A percentile compares a stretch with the other conserved stretches of the same genome.
These are phyloP conservation scores for Sialia sialis DNA, from an alignment of 2,113 vertebrate species.

Conservation along the genomic window DNA sequence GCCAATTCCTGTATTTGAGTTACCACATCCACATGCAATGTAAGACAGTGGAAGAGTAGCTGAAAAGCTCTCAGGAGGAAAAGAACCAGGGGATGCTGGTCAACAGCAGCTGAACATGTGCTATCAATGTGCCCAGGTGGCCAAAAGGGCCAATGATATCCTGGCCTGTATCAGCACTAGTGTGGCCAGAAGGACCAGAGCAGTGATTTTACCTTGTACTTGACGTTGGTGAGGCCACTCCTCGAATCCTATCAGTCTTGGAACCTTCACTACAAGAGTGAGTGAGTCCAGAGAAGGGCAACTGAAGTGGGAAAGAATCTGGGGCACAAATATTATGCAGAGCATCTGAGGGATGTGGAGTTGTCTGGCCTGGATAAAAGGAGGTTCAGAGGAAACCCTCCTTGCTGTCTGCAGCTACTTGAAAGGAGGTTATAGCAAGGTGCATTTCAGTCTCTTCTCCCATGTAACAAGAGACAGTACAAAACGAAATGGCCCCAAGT, in stretches of 20 bases:
- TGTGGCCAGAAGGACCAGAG: not conserved
- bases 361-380: not conserved
- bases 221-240: no score
- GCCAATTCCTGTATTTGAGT: not conserved
- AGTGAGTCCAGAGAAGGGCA: not conserved
- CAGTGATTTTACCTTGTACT: accelerated
- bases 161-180: not conserved
- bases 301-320: not conserved
- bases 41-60: no score
- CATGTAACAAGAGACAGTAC: not conserved
- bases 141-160: not conserved
- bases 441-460: not conserved
- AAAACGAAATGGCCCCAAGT: not conserved
- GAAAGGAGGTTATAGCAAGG: not conserved
- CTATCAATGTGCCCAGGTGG: not conserved
- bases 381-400: not conserved
- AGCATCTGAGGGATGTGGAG: not conserved
- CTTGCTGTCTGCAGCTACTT: not conserved
- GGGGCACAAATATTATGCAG: no score
- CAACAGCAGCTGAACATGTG: not conserved
- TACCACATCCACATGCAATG: not conserved
- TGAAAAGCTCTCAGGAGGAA: not conserved
- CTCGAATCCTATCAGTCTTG: accelerated
- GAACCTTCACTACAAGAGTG: not conserved
- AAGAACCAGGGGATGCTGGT: not conserved